Conservation (phyloP, 37 sponge, comb jelly and placozoan species). For the Crambe crambe region DNA sequence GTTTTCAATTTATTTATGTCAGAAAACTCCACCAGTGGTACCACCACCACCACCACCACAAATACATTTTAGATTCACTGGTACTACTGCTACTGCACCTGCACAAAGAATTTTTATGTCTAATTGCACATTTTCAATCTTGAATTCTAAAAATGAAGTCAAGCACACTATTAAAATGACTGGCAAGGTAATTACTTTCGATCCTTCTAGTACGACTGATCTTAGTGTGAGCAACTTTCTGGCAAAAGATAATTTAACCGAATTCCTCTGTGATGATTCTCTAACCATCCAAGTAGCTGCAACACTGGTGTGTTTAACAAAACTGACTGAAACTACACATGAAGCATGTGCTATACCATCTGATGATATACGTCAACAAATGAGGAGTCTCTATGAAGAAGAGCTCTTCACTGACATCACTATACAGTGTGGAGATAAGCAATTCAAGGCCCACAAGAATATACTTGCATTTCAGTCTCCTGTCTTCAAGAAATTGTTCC, state of each 20-base stretch:
- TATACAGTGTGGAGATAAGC: neutral
- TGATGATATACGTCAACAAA: neutral
- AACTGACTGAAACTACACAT: neutral
- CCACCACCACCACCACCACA: too few relatives aligned
- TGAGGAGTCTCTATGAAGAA: neutral
- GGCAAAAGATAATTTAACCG: neutral
- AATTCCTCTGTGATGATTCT: neutral
- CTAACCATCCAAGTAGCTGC: neutral
- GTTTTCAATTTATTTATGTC: too few relatives aligned
- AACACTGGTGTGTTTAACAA: neutral
- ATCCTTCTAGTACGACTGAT: neutral
- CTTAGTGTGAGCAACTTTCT: neutral
- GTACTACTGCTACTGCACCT: neutral
- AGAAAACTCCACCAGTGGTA: too few relatives aligned
- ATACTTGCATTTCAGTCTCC: conserved; percentile 1
- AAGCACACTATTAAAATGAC: neutral
- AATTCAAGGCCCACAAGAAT: neutral
- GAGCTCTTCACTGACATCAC: conserved; percentile 9
- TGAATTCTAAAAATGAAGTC: neutral
- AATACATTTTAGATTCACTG: too few relatives aligned
- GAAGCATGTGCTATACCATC: neutral
- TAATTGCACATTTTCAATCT: neutral
- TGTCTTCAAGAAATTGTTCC: conserved; percentile 1
- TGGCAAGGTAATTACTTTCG: neutral
- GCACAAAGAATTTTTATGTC: neutral